These are phyloP conservation scores for Mesocricetus auratus DNA, from an alignment of 2,113 vertebrate species.

Conservation along the genomic window DNA sequence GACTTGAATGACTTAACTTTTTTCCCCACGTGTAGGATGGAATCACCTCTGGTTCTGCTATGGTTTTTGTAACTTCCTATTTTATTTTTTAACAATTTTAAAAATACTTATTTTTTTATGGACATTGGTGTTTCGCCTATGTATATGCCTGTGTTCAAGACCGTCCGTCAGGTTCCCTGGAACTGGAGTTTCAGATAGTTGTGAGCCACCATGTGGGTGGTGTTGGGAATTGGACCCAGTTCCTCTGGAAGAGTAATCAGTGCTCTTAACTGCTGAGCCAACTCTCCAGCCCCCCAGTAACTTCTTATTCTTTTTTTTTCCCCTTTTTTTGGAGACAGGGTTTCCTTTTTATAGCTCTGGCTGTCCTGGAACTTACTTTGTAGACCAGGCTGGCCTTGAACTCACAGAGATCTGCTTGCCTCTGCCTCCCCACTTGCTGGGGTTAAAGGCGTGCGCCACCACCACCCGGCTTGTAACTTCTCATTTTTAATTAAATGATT, in stretches of 20 bases:
- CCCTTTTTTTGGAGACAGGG: too few species aligned
- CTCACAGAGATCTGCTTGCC: too few species aligned
- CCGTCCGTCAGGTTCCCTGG: background rate
- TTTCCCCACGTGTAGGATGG: background rate
- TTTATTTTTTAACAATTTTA: background rate
- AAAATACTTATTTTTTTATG: too few species aligned
- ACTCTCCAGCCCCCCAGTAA: background rate
- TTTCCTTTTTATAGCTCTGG: too few species aligned
- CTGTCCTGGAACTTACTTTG: too few species aligned
- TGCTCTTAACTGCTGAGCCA: background rate
- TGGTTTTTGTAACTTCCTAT: background rate
- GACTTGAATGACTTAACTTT: background rate
- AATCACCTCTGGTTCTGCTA: constrained; percentile 12
- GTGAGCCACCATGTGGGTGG: background rate
- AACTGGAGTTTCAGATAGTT: background rate
- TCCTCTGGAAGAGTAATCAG: background rate
- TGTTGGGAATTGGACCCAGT: background rate
- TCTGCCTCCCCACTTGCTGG: too few species aligned
- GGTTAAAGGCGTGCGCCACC: too few species aligned
- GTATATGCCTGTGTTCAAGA: background rate
- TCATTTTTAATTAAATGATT: background rate
- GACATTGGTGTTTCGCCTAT: background rate
- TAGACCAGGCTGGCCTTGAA: too few species aligned
- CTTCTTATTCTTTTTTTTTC: background rate
- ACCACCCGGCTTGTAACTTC: too few species aligned